Conservation (phyloP, 2,888 invertebrate genomes). For the Tetanocera ferruginea region DNA sequence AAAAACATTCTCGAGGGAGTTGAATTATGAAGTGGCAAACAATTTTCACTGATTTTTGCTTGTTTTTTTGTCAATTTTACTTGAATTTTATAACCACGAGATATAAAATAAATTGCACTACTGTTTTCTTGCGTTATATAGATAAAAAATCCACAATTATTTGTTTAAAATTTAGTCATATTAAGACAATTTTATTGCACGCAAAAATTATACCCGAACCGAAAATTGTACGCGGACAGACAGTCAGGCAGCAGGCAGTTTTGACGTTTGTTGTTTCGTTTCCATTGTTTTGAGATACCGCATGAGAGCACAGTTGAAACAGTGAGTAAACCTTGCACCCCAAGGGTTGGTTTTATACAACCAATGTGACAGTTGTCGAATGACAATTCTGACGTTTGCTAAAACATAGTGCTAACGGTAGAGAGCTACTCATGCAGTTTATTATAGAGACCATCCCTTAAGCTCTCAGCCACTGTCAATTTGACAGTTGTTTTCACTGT, state of each 20-base stretch:
- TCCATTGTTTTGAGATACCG: background rate
- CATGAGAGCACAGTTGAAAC: background rate
- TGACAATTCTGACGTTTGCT: background rate
- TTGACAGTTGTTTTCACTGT: constrained; percentile 23
- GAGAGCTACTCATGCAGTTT: background rate
- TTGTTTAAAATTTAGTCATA: background rate
- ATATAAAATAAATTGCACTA: background rate
- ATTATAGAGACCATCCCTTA: background rate
- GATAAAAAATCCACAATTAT: background rate
- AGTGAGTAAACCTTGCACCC: background rate
- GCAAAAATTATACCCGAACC: constrained; percentile 27
- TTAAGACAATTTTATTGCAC: background rate
- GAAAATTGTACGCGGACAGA: constrained; percentile 18
- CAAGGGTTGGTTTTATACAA: background rate
- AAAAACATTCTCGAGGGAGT: background rate
- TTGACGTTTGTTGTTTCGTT: constrained; percentile 33
- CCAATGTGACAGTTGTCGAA: background rate
- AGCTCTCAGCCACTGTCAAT: constrained; percentile 24
- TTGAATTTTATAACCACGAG: background rate
- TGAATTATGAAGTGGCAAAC: background rate
- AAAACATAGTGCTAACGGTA: no score
- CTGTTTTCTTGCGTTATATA: background rate
- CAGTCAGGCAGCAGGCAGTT: background rate
- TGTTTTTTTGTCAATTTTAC: no score
- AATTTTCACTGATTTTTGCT: background rate